Evolutionary conservation across 2,888 invertebrate genomes (phyloP).

Genomic region (Chironomus tentans): DNA sequence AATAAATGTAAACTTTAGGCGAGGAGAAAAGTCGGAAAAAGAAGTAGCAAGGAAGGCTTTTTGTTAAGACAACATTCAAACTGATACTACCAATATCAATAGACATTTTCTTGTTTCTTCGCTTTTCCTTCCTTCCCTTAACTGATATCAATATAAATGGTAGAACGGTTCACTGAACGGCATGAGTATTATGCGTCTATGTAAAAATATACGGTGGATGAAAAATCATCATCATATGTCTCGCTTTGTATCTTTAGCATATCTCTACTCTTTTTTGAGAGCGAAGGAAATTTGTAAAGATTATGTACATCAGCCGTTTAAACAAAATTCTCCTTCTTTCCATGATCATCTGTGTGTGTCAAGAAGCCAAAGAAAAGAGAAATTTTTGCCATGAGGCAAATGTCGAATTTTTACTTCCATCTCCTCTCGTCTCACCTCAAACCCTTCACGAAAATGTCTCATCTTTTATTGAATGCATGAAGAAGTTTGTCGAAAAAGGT

Average conservation of each 20-base stretch:
- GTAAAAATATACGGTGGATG: not conserved
- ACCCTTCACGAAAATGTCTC: no score
- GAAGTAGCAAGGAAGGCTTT: not conserved
- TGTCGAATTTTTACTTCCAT: not conserved
- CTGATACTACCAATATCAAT: no score
- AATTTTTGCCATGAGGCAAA: not conserved
- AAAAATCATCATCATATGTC: not conserved
- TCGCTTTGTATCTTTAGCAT: not conserved
- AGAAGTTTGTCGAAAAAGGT: no score
- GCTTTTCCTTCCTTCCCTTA: not conserved
- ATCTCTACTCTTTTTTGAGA: no score
- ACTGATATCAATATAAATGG: not conserved
- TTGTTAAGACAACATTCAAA: not conserved
- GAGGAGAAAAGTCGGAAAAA: no score
- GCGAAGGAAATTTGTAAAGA: no score
- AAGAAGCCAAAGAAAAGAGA: not conserved
- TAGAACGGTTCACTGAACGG: conserved; percentile 22
- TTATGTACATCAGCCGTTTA: no score
- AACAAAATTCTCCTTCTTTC: not conserved
- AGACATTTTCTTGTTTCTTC: no score
- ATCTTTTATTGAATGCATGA: no score
- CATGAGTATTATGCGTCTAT: conserved; percentile 5
- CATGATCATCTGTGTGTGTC: not conserved
- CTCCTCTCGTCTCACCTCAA: no score
- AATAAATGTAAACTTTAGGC: not conserved